Evolutionary conservation across 2,888 invertebrate genomes (phyloP).

Genomic region (Raillietiella orientalis): DNA sequence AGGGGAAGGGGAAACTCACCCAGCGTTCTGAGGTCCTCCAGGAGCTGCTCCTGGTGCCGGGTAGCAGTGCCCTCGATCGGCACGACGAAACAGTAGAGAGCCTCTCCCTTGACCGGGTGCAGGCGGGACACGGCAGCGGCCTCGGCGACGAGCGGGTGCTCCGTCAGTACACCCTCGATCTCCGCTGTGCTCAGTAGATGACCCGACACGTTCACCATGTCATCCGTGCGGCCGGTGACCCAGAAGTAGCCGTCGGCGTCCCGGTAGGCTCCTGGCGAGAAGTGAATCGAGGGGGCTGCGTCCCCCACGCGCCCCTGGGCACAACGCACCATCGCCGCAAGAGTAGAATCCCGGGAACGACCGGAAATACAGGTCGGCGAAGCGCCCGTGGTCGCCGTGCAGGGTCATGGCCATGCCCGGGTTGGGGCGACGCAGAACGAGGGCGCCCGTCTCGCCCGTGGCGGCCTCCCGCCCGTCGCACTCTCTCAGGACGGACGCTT

Average conservation of each 20-base stretch:
- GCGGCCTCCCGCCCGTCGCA: conserved; percentile 49
- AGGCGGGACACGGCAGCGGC: conserved; percentile 86
- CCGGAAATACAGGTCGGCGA: conserved; percentile 17
- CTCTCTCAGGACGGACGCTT: conserved; percentile 56
- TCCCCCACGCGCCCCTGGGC: too few relatives aligned
- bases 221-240: conserved; percentile 18
- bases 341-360: conserved; percentile 20
- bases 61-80: conserved; percentile 35
- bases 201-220: conserved; percentile 20
- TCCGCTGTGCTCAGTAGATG: conserved; percentile 20
- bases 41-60: conserved; percentile 30
- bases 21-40: conserved; percentile 31
- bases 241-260: conserved; percentile 19
- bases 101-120: conserved; percentile 82
- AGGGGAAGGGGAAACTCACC: too few relatives aligned
- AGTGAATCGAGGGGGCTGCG: too few relatives aligned
- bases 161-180: conserved; percentile 18
- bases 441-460: conserved; percentile 69
- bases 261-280: conserved; percentile 10
- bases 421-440: conserved; percentile 85
- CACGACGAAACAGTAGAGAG: conserved; percentile 84
- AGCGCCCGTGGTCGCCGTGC: conserved; percentile 18
- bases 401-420: conserved; percentile 42
- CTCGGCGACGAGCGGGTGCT: conserved; percentile 34
- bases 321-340: conserved; percentile 18